Conservation (phyloP, 2,113 vertebrate genomes). For the Promerops cafer region DNA sequence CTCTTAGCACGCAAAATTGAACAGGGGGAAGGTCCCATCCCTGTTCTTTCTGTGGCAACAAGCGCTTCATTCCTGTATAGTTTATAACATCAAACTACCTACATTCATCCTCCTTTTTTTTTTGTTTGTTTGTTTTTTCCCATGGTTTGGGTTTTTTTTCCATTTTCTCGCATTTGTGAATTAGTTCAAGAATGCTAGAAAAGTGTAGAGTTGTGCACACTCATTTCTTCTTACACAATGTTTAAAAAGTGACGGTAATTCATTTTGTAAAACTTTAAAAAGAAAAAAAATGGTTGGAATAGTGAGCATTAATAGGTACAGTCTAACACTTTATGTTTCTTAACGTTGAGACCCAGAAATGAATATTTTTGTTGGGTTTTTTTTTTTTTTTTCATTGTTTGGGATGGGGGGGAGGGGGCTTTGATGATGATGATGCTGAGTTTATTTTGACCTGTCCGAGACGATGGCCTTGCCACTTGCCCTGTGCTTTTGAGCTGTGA, state of each 20-base stretch:
- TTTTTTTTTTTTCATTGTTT: slow-evolving; percentile 16
- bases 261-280: slow-evolving; percentile 81
- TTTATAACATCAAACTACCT: slow-evolving; percentile 78
- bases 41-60: slow-evolving; percentile 72
- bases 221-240: slow-evolving; percentile 80
- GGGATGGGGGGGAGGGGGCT: background rate
- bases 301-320: slow-evolving; percentile 77
- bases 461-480: slow-evolving; percentile 30
- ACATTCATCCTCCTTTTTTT: slow-evolving; percentile 62
- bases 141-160: slow-evolving; percentile 7
- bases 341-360: slow-evolving; percentile 73
- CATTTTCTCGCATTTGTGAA: slow-evolving; percentile 85
- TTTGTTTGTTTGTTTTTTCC: slow-evolving; percentile 15
- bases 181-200: slow-evolving; percentile 88
- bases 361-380: background rate
- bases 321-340: slow-evolving; percentile 74
- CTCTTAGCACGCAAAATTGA: slow-evolving; percentile 83
- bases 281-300: slow-evolving; percentile 75
- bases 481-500: slow-evolving; percentile 11
- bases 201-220: slow-evolving; percentile 90
- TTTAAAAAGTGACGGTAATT: slow-evolving; percentile 78
- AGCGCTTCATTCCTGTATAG: slow-evolving; percentile 71
- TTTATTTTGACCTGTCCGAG: slow-evolving; percentile 30
- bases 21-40: slow-evolving; percentile 32
- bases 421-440: background rate